Base-by-base conservation (phyloP, 92 coral and sea anemone genomes). In the Phenganax stokvisi region DNA sequence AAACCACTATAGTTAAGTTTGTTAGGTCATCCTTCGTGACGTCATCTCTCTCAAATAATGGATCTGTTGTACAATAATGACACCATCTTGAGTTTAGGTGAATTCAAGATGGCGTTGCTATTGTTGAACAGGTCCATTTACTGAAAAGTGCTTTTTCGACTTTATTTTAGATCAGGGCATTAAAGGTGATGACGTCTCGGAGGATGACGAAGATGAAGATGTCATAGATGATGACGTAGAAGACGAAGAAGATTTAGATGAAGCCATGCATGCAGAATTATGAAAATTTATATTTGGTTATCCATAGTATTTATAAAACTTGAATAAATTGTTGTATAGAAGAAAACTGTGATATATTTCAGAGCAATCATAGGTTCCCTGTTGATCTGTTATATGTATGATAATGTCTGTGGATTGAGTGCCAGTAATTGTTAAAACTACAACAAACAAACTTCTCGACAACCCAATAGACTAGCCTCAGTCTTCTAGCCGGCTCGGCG, bases 211-310 rank as follows among this genome's bases (percentile, higher is more conserved):
- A 44, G 77, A 52, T 13, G 85, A 72, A 5, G 83, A 79, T 64
- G 75, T 16, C n/a, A 12, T 13, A 17, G 72, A 82, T 27, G 71
- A 82, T 72, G 80, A 58, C 30, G 56, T 53, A 0, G 78, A 71
- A 56, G 80, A 87, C 60, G 90, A 87, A 59, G 86, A 59, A 17
- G 84, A 80, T 57, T 82, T 68, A 11, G 86, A 89, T 52, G 87
- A 83, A 51, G 57, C 68, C 52, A 84, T 81, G 13, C 80, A 84
- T 30, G 57, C 71, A 51, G 71, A 81, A 10, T 7, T 70, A 44
- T 81, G 85, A 81, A 37, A 71, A 7, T 47, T 54, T 55, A 1
- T 60, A 47, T 56, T 28, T 20, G 54, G 53, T 54, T 29, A 30
- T 81, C 62, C 54, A 10, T 8, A 51, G 16, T 4, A 57, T 76